Evolutionary conservation across 2,888 invertebrate species (phyloP), one percentile per base, ranked within the genome.

Genomic region (Patella caerulea): DNA sequence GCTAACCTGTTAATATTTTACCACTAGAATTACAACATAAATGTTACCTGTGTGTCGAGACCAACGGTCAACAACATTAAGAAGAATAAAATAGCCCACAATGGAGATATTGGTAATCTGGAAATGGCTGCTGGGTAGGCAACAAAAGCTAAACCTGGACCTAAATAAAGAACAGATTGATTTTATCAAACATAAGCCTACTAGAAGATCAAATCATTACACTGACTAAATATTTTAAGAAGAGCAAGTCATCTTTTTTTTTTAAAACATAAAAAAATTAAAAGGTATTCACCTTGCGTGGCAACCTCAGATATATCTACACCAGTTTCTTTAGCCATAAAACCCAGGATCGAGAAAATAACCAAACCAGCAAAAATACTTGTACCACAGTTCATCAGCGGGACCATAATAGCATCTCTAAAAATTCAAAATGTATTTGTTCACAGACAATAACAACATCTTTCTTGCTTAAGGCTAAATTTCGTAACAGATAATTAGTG

Each of bases 341-440:
- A 95, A 2, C 96, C 96, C 74, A 90, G 86, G 45, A 90, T 87
- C 14, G 89, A 88, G 84, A 90, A 90, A 71, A 90, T 90, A 77
- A 90, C 90, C 45, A 88, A 85, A n/a, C 90, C 90, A 65, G 89
- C 88, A 78, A 90, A 90, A 53, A 90, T 84, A 74, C 86, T 86
- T 45, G 90, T 91, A 52, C 86, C 84, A 72, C 87, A 88, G 83
- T 90, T 90, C 70, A 89, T 78, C 34, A 90, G 72, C 9, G 90
- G 88, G 0, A 91, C 85, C 12, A 90, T 84, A 75, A 88, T 83
- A 29, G 90, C 89, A 80, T 90, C 90, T 75, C 90, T 88, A 83
- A 71, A 83, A 79, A 71, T 45, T 7, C 45, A 45, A 45, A 45
- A 45, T 45, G 45, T 9, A 9, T 45, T 45, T 45, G 45, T 7